phyloP scores from a whole-genome alignment of 2,888 invertebrate species.

The Gryllus longicercus region DNA sequence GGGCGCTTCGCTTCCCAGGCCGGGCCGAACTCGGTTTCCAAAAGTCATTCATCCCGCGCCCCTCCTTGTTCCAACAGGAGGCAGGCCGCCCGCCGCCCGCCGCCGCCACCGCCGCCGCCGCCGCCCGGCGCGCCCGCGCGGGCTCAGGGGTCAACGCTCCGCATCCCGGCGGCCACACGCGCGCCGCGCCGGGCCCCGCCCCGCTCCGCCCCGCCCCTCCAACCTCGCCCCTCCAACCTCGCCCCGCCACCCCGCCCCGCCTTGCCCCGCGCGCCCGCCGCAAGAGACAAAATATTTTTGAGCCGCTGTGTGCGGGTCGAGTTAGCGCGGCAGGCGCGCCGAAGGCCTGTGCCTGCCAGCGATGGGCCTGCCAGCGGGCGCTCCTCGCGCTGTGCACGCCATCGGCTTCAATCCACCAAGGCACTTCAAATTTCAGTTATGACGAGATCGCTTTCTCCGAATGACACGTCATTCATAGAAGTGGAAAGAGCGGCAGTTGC shows the following conservation, averaged over 20 bases:
- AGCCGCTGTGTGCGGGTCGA: background rate
- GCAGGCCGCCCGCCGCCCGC: background rate
- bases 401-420: no score
- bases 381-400: no score
- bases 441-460: no score
- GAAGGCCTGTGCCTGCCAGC: background rate
- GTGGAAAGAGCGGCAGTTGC: no score
- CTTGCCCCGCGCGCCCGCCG: background rate
- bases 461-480: no score
- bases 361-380: no score
- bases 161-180: background rate
- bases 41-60: background rate
- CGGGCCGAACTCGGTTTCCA: no score
- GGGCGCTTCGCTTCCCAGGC: no score
- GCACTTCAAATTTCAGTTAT: no score
- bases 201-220: background rate
- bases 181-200: background rate
- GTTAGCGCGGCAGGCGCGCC: background rate
- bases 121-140: background rate
- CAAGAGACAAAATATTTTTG: slow-evolving; percentile 5
- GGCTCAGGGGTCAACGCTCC: background rate
- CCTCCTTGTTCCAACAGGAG: background rate
- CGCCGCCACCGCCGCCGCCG: background rate
- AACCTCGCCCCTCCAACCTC: background rate
- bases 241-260: background rate